Evolutionary conservation across 1,140 invertebrate species (phyloP).

Genomic region (Diorhabda sublineata): DNA sequence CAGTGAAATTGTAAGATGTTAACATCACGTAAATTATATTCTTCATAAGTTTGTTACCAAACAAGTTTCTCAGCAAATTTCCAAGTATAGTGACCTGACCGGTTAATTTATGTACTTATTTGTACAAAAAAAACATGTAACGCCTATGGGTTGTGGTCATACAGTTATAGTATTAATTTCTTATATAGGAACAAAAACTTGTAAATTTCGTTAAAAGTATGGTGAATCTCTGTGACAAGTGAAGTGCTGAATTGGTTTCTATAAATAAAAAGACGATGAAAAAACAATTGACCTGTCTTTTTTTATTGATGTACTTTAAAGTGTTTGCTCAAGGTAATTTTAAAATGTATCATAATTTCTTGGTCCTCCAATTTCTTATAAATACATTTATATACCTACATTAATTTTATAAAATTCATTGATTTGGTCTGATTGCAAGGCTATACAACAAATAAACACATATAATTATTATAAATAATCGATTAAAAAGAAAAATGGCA

Average conservation of each 20-base stretch:
- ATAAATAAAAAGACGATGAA: background rate
- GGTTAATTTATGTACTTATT: too few relatives aligned
- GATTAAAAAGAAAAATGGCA: background rate
- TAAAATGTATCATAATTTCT: conserved; percentile 1
- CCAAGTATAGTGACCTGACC: too few relatives aligned
- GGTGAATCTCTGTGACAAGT: background rate
- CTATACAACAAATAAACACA: background rate
- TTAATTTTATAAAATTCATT: background rate
- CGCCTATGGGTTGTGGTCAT: conserved; percentile 3
- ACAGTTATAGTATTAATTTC: background rate
- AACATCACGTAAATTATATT: too few relatives aligned
- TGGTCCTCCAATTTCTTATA: background rate
- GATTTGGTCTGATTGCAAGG: background rate
- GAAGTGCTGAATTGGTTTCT: background rate
- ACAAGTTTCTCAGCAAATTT: too few relatives aligned
- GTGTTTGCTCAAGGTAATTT: conserved; percentile 23
- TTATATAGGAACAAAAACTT: background rate
- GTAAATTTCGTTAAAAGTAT: background rate
- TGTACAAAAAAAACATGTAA: background rate
- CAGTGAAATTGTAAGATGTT: too few relatives aligned
- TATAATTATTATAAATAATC: background rate
- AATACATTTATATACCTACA: background rate
- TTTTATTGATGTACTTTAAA: conserved; percentile 15
- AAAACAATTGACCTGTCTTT: conserved; percentile 11
- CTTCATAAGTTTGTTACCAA: too few relatives aligned